These are phyloP conservation scores for Anser cygnoides DNA, from an alignment of 2,113 vertebrate genomes.

Conservation along the genomic window DNA sequence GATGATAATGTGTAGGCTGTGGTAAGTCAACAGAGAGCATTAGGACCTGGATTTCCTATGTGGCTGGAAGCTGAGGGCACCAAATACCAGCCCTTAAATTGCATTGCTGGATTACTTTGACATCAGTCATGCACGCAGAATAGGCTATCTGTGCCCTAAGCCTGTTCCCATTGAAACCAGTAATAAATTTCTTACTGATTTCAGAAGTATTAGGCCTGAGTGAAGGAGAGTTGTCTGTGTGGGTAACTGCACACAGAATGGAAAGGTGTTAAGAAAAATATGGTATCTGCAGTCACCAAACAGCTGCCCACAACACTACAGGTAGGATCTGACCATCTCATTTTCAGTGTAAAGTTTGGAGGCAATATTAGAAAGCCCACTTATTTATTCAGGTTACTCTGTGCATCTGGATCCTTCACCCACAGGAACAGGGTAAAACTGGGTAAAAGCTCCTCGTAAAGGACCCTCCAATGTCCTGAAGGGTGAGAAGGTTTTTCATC, in stretches of 20 bases:
- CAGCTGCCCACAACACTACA: background rate
- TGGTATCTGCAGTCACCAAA: background rate
- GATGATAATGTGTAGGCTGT: accelerated
- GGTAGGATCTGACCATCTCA: background rate
- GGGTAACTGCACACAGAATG: background rate
- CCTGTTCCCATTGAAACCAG: background rate
- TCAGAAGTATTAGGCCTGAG: background rate
- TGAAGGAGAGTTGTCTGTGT: background rate
- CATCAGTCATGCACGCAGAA: background rate
- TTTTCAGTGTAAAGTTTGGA: background rate
- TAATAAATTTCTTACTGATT: background rate
- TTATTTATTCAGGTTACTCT: background rate
- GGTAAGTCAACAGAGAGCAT: background rate
- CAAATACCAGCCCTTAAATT: background rate
- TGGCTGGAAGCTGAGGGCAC: background rate
- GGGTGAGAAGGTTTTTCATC: background rate
- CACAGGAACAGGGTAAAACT: background rate
- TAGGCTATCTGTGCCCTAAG: background rate
- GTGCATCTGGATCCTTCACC: background rate
- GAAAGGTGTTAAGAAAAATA: background rate
- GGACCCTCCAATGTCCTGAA: background rate
- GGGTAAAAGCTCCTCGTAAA: background rate
- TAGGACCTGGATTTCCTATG: background rate
- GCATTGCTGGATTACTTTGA: background rate
- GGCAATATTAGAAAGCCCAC: background rate